These are phyloP conservation scores for Helicoverpa zea DNA, from an alignment of 1,140 invertebrate genomes.

Conservation along the genomic window DNA sequence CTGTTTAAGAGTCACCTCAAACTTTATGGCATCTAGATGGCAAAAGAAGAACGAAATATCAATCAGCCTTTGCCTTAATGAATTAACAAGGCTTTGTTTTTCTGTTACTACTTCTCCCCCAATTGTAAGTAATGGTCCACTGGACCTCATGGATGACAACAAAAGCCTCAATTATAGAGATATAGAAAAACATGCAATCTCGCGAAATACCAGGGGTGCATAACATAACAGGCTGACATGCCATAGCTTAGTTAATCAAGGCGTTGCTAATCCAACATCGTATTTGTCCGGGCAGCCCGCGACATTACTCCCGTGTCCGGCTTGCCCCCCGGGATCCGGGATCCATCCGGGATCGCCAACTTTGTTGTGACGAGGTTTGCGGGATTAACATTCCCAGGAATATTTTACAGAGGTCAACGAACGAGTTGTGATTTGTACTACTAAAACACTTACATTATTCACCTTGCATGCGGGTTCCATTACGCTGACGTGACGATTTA, in stretches of 20 bases:
- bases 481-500: slow-evolving; percentile 5
- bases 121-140: background rate
- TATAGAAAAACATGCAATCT: slow-evolving; percentile 44
- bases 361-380: slow-evolving; percentile 24
- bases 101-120: no score
- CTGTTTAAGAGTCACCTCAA: no score
- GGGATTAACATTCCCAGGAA: slow-evolving; percentile 23
- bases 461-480: background rate
- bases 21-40: no score
- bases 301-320: slow-evolving; percentile 60
- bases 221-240: slow-evolving; percentile 56
- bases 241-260: slow-evolving; percentile 61
- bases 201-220: slow-evolving; percentile 48
- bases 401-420: slow-evolving; percentile 18
- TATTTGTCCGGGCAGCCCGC: slow-evolving; percentile 60
- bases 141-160: slow-evolving; percentile 4
- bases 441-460: slow-evolving; percentile 16
- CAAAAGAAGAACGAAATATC: no score
- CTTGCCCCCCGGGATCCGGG: slow-evolving; percentile 24
- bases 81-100: background rate
- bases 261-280: slow-evolving; percentile 58
- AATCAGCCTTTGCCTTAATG: no score
- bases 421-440: background rate
- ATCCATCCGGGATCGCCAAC: slow-evolving; percentile 40
- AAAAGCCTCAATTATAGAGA: slow-evolving; percentile 23